Evolutionary conservation across 2,113 vertebrate species (phyloP).

Genomic region (cat (Felis catus)): DNA sequence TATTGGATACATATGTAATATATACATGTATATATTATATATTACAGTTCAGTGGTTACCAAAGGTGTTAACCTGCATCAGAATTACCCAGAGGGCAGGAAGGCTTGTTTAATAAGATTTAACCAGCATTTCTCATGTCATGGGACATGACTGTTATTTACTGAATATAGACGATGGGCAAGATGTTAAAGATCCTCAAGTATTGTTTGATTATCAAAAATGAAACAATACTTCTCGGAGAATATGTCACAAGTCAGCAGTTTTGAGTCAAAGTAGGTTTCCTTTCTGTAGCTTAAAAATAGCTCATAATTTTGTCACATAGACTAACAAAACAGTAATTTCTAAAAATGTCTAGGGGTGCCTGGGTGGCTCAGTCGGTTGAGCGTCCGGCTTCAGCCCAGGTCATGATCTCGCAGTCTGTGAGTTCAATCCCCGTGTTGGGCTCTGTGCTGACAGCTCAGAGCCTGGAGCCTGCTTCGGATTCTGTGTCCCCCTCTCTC

Average conservation of each 20-base stretch:
- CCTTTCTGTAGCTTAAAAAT: not conserved
- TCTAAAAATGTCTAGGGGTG: not conserved
- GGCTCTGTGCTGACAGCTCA: too few species aligned
- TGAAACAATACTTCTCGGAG: not conserved
- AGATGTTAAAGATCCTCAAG: not conserved
- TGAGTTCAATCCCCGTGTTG: too few species aligned
- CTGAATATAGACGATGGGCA: not conserved
- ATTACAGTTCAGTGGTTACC: not conserved
- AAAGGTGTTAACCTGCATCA: not conserved
- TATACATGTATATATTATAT: not conserved
- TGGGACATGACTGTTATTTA: not conserved
- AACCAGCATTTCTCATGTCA: not conserved
- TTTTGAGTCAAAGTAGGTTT: not conserved
- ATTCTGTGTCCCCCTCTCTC: too few species aligned
- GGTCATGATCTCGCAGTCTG: too few species aligned
- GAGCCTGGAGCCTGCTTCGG: too few species aligned
- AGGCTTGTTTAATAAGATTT: not conserved
- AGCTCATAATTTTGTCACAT: not conserved
- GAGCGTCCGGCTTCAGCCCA: too few species aligned
- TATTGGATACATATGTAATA: too few species aligned
- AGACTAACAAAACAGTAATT: not conserved
- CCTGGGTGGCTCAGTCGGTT: too few species aligned
- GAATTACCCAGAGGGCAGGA: not conserved
- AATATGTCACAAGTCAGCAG: not conserved
- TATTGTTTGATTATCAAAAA: not conserved